These are phyloP conservation scores for Acanthococcus lagerstroemiae DNA, from an alignment of 2,888 invertebrate species.

Conservation along the genomic window DNA sequence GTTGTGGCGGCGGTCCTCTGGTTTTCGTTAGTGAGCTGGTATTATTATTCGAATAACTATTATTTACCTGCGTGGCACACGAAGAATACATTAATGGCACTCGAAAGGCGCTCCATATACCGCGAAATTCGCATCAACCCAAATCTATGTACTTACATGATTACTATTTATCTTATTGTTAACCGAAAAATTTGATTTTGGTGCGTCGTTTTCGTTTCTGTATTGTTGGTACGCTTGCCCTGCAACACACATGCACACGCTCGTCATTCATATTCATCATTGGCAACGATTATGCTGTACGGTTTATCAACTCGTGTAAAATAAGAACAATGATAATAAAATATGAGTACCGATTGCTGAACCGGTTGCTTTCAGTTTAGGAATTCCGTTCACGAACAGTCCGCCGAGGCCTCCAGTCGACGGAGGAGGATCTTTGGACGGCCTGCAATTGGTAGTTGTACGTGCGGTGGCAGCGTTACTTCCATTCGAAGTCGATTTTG, in stretches of 20 bases:
- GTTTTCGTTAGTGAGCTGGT: constrained; percentile 39
- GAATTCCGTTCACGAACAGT: constrained; percentile 72
- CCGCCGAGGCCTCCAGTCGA: constrained; percentile 50
- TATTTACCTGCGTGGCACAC: background rate
- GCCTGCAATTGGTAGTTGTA: background rate
- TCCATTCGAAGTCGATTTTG: background rate
- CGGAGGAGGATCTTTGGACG: constrained; percentile 22
- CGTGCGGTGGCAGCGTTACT: background rate
- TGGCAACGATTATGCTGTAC: background rate
- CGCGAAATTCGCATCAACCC: too few relatives aligned
- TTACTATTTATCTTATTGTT: background rate
- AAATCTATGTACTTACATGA: background rate
- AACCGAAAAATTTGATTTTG: constrained; percentile 13
- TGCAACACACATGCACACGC: constrained; percentile 1
- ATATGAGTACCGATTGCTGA: constrained; percentile 34
- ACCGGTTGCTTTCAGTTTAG: constrained; percentile 64
- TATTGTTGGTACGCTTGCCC: constrained; percentile 29
- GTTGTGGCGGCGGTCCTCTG: constrained; percentile 67
- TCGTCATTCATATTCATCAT: too few relatives aligned
- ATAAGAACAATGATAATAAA: background rate
- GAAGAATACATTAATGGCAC: too few relatives aligned
- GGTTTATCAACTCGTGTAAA: background rate
- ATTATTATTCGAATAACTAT: background rate
- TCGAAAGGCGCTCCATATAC: too few relatives aligned
- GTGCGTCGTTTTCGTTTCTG: constrained; percentile 20